phyloP scores from a whole-genome alignment of 2,888 invertebrate genomes.

The Hypolimnas misippus region DNA sequence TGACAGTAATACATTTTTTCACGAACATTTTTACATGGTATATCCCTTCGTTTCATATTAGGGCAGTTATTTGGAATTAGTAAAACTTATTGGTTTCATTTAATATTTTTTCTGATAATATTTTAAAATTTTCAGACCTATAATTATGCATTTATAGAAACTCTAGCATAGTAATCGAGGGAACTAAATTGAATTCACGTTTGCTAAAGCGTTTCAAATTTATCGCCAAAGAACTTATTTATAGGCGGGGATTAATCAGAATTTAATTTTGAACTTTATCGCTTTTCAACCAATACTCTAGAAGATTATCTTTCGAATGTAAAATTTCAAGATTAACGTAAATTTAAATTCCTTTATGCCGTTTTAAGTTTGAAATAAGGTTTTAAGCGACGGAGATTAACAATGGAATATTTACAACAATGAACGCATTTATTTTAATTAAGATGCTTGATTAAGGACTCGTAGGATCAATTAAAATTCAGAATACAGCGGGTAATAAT shows the following conservation, averaged over 20 bases:
- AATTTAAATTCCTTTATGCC: conserved; percentile 42
- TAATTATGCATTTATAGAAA: too few species aligned
- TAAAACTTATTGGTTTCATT: too few species aligned
- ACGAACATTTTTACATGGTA: too few species aligned
- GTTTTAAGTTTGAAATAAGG: conserved; percentile 39
- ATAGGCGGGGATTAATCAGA: neutral
- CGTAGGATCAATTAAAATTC: neutral
- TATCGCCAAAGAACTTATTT: neutral
- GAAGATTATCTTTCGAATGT: conserved; percentile 43
- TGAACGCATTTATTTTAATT: conserved; percentile 28
- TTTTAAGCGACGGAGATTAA: conserved; percentile 30
- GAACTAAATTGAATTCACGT: neutral
- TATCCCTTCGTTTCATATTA: too few species aligned
- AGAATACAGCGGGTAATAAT: neutral
- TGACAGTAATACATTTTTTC: too few species aligned
- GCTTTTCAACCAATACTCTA: conserved; percentile 48
- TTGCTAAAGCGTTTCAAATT: conserved; percentile 16
- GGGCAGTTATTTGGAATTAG: too few species aligned
- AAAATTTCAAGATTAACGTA: conserved; percentile 48
- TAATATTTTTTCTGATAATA: too few species aligned
- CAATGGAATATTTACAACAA: conserved; percentile 29
- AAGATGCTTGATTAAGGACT: conserved; percentile 21
- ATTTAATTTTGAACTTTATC: conserved; percentile 42
- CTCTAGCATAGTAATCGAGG: neutral
- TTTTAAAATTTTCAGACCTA: neutral